Conservation (phyloP, 1,140 invertebrate genomes). For the Cyclargus thomasi region DNA sequence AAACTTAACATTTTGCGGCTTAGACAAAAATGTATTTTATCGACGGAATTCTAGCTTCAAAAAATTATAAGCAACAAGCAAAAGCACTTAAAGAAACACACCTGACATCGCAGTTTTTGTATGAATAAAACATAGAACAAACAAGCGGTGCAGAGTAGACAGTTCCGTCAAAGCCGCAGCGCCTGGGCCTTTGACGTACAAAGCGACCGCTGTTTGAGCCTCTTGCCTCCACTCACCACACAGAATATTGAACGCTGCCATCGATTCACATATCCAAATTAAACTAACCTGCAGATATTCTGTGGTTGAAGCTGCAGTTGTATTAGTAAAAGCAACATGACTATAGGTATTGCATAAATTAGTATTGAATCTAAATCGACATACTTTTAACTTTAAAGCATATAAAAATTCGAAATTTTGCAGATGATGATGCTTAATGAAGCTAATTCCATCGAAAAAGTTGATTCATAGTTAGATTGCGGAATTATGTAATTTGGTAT, state of each 20-base stretch:
- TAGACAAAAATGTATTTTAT: no score
- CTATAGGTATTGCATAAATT: no score
- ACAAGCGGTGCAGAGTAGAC: constrained; percentile 35
- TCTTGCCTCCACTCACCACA: constrained; percentile 33
- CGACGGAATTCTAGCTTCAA: no score
- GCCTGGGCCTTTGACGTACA: constrained; percentile 40
- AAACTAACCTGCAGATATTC: neutral
- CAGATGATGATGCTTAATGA: no score
- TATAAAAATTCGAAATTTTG: no score
- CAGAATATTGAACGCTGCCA: constrained; percentile 37
- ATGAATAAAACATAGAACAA: constrained; percentile 42
- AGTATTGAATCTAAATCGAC: no score
- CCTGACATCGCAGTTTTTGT: constrained; percentile 8
- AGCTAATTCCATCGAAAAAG: no score
- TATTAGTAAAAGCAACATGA: no score
- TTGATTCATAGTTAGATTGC: no score
- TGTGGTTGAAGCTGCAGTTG: neutral
- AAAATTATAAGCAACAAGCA: neutral
- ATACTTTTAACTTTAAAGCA: no score
- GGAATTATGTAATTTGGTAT: no score
- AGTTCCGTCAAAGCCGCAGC: constrained; percentile 42
- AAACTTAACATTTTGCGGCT: no score
- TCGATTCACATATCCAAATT: constrained; percentile 9
- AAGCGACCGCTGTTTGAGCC: constrained; percentile 47
- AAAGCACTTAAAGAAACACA: neutral